phyloP scores from a whole-genome alignment of 2,797 vertebrate species.

The Enteromius unitaeniatus region DNA sequence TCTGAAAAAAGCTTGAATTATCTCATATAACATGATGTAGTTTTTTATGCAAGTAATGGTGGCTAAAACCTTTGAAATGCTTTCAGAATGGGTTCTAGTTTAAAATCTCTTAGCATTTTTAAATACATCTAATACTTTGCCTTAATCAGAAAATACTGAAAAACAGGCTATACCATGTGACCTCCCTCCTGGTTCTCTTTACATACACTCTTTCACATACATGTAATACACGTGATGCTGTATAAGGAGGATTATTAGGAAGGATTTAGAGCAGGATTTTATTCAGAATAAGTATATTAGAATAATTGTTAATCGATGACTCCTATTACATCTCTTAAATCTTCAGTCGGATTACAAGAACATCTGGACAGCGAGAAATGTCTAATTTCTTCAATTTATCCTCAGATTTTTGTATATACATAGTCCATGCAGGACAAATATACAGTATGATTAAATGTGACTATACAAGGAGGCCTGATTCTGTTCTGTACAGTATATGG shows the following conservation, averaged over 20 bases:
- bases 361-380: slow-evolving; percentile 73
- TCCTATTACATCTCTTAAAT: slow-evolving; percentile 74
- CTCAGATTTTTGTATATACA: neutral
- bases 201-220: slow-evolving; percentile 38
- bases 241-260: slow-evolving; percentile 74
- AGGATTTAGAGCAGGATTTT: slow-evolving; percentile 71
- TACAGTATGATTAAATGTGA: slow-evolving; percentile 23
- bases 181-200: neutral
- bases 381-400: slow-evolving; percentile 57
- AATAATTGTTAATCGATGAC: slow-evolving; percentile 78
- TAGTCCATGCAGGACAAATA: neutral
- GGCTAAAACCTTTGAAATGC: neutral
- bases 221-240: slow-evolving; percentile 73
- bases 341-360: slow-evolving; percentile 53
- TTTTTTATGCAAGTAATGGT: neutral
- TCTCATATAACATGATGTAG: neutral
- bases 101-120: neutral
- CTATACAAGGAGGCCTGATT: neutral
- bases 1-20: neutral
- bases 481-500: slow-evolving; percentile 1
- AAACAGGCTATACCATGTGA: neutral
- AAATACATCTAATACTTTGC: slow-evolving; percentile 20
- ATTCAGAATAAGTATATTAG: slow-evolving; percentile 73
- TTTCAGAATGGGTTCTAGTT: neutral
- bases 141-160: slow-evolving; percentile 18